A percentile compares a stretch with the other conserved stretches of the same genome.
Evolutionary conservation across 1,140 invertebrate genomes (phyloP).

Genomic region (Globodera ellingtonae): DNA sequence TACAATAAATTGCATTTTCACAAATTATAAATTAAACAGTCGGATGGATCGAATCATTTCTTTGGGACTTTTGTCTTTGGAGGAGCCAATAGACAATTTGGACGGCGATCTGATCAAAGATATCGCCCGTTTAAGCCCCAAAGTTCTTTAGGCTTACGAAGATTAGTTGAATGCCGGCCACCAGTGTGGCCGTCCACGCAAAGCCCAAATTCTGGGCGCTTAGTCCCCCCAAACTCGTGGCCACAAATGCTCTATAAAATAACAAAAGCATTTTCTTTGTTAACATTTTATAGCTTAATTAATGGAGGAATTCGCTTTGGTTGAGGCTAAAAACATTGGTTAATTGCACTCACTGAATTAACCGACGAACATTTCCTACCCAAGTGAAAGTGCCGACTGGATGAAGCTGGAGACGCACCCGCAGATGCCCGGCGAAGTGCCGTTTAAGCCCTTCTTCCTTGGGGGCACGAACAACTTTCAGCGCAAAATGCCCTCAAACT

Average conservation of each 20-base stretch:
- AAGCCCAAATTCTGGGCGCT: slow-evolving; percentile 51
- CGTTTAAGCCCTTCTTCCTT: slow-evolving; percentile 6
- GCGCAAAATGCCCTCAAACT: background rate
- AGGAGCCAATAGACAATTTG: slow-evolving; percentile 21
- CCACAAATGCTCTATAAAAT: slow-evolving; percentile 26
- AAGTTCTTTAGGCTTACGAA: slow-evolving; percentile 2
- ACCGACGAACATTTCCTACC: background rate
- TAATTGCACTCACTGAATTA: background rate
- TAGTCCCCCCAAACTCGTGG: slow-evolving; percentile 50
- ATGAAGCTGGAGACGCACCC: slow-evolving; percentile 16
- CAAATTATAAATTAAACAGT: background rate
- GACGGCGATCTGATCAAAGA: background rate
- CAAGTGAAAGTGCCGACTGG: slow-evolving; percentile 9
- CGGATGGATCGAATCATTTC: background rate
- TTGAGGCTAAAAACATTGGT: too few relatives aligned
- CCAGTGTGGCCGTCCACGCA: slow-evolving; percentile 46
- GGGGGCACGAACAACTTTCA: background rate
- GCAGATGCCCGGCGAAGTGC: slow-evolving; percentile 10
- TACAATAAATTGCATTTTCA: background rate
- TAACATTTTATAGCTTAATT: too few relatives aligned
- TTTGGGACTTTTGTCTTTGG: background rate
- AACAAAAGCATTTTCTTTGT: background rate
- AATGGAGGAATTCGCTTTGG: too few relatives aligned
- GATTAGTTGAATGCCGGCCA: slow-evolving; percentile 19
- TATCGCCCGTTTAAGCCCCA: background rate